Conservation (phyloP, 2,113 vertebrate genomes). For the Maccullochella peelii region DNA sequence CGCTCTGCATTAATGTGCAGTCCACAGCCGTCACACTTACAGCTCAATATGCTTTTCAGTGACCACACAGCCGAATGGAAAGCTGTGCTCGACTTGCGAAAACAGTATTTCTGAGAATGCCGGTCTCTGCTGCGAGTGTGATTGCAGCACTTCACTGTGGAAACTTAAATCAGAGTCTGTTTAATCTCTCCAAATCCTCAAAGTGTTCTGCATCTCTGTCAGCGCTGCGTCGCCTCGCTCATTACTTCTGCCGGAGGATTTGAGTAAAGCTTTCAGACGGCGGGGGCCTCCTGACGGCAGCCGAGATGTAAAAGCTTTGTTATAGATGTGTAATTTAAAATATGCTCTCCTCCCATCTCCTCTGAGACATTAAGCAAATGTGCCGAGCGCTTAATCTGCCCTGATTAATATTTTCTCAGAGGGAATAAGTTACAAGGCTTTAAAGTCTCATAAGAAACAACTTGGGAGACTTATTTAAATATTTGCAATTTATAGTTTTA, state of each 20-base stretch:
- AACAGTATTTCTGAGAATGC: too few relatives aligned
- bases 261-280: constrained; percentile 18
- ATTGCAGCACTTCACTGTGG: constrained; percentile 24
- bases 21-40: constrained; percentile 31
- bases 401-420: constrained; percentile 77
- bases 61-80: background rate
- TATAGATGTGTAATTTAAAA: constrained; percentile 63
- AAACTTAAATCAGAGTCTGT: constrained; percentile 31
- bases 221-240: background rate
- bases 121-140: background rate
- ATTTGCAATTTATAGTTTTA: constrained; percentile 60
- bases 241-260: constrained; percentile 52
- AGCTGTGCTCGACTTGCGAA: too few relatives aligned
- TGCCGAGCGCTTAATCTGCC: constrained; percentile 72
- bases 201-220: constrained; percentile 39
- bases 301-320: constrained; percentile 64
- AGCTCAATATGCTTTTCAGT: constrained; percentile 45
- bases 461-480: constrained; percentile 71
- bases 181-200: constrained; percentile 64
- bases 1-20: constrained; percentile 28
- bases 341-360: constrained; percentile 44
- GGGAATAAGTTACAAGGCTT: constrained; percentile 76
- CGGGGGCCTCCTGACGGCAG: constrained; percentile 23
- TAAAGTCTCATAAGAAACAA: constrained; percentile 67
- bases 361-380: constrained; percentile 73